Percentiles rank a stretch among this genome's conserved stretches.
phyloP scores from a whole-genome alignment of 2,797 vertebrate species.

The Acanthurus tractus region DNA sequence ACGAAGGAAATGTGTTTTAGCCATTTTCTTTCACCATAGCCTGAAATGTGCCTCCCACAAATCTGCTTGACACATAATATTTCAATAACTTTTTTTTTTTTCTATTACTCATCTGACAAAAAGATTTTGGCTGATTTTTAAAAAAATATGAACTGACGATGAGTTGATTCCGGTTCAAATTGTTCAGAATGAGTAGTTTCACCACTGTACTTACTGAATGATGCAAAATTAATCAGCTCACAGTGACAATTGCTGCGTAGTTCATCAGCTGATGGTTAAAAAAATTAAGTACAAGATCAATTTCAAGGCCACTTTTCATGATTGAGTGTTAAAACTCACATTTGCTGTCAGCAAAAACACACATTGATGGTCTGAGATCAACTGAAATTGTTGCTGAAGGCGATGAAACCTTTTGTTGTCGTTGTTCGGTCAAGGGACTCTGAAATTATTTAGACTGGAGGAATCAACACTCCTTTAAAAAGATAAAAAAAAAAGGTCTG shows the following conservation, averaged over 20 bases:
- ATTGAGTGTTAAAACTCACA: background rate
- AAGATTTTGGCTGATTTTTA: background rate
- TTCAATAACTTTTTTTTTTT: background rate
- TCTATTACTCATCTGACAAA: background rate
- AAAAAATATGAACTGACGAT: background rate
- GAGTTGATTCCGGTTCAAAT: background rate
- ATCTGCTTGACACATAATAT: slow-evolving; percentile 7
- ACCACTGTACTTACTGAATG: background rate
- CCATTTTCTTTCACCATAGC: slow-evolving; percentile 20
- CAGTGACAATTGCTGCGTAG: background rate
- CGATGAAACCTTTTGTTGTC: background rate
- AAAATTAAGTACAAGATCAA: background rate
- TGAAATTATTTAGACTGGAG: background rate
- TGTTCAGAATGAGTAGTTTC: background rate
- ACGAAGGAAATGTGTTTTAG: slow-evolving; percentile 41
- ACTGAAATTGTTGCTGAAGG: too few species aligned
- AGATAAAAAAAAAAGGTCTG: background rate
- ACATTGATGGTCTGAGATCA: background rate
- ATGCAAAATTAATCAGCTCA: background rate
- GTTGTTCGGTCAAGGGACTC: too few species aligned
- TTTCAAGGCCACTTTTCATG: background rate
- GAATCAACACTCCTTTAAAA: background rate
- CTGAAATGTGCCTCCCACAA: slow-evolving; percentile 13
- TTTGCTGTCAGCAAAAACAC: background rate
- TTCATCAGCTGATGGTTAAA: background rate